These are phyloP conservation scores for Dendrolimus punctatus DNA, from an alignment of 1,140 invertebrate genomes.

Conservation along the genomic window DNA sequence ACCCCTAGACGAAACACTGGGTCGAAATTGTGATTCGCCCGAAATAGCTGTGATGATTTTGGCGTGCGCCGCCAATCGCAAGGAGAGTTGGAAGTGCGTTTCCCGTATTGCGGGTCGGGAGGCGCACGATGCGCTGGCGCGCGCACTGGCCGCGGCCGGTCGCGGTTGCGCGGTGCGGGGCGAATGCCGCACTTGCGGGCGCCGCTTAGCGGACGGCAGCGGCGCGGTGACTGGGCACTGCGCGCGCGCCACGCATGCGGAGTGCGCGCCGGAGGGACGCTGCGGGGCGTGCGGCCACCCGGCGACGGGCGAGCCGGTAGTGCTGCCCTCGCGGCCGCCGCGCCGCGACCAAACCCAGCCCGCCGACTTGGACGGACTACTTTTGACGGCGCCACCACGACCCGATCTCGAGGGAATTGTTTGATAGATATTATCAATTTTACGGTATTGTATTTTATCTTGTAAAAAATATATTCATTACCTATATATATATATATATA, in stretches of 20 bases:
- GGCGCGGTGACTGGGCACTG: constrained; percentile 30
- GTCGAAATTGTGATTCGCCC: constrained; percentile 25
- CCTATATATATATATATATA: too few relatives aligned
- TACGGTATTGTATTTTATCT: too few relatives aligned
- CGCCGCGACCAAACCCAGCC: constrained; percentile 18
- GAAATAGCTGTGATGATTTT: constrained; percentile 29
- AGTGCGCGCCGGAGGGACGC: constrained; percentile 20
- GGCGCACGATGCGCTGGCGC: constrained; percentile 36
- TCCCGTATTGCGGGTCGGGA: constrained; percentile 28
- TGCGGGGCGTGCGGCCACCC: constrained; percentile 32
- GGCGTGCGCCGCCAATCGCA: constrained; percentile 22
- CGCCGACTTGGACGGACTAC: constrained; percentile 15
- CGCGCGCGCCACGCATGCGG: constrained; percentile 29
- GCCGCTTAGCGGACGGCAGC: constrained; percentile 11
- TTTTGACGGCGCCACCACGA: constrained; percentile 48
- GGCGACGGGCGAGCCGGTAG: constrained; percentile 8
- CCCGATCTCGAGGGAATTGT: constrained; percentile 58
- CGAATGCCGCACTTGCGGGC: constrained; percentile 23
- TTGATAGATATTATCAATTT: constrained; percentile 7
- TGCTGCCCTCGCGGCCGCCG: constrained; percentile 15
- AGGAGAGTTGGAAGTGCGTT: constrained; percentile 27
- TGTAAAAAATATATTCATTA: too few relatives aligned
- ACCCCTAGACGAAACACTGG: constrained; percentile 33
- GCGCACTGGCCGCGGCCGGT: constrained; percentile 29
- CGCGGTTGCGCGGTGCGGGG: constrained; percentile 30